These are phyloP conservation scores for Hapalemur alaotrensis DNA, from an alignment of 2,797 vertebrate genomes.

Conservation along the genomic window DNA sequence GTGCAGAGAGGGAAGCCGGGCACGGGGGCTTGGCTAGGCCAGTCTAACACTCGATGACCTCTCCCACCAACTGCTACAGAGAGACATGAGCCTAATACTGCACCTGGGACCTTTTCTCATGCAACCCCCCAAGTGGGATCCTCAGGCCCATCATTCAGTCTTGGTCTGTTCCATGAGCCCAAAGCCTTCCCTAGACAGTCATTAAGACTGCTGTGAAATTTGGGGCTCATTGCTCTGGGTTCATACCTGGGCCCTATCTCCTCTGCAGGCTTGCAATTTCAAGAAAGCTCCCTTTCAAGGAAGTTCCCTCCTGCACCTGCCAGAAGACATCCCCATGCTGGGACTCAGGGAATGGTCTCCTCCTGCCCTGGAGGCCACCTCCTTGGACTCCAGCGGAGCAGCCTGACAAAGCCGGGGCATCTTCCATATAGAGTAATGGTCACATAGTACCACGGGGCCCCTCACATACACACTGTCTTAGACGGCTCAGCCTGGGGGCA, in stretches of 20 bases:
- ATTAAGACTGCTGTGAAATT: not conserved
- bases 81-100: not conserved
- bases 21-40: not conserved
- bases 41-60: not conserved
- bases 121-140: not conserved
- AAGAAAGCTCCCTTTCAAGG: not conserved
- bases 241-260: not conserved
- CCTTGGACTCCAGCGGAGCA: not conserved
- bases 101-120: not conserved
- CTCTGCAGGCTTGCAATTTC: not conserved
- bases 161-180: not conserved
- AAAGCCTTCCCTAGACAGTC: not conserved
- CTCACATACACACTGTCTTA: not conserved
- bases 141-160: not conserved
- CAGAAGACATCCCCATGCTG: not conserved
- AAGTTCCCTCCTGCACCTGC: not conserved
- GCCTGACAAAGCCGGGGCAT: not conserved
- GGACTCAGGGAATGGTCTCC: not conserved
- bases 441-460: not conserved
- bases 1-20: not conserved
- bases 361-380: not conserved
- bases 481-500: not conserved
- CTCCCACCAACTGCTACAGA: not conserved
- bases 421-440: not conserved
- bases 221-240: not conserved